Conservation (phyloP, 1,140 invertebrate genomes). For the Zaprionus tsacasi region DNA sequence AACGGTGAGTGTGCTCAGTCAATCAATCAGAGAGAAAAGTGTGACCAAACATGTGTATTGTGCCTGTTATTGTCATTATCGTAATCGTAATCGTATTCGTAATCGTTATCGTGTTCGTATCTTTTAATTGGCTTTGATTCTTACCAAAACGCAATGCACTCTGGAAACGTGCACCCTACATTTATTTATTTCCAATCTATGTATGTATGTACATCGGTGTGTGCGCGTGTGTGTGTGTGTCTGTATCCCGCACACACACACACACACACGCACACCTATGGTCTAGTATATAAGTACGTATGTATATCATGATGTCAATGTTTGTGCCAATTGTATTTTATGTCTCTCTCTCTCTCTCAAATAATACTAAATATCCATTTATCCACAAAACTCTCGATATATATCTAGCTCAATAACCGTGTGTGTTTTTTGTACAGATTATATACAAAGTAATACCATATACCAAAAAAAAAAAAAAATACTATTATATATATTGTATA, state of each 20-base stretch:
- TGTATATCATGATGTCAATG: conserved; percentile 4
- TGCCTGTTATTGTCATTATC: conserved; percentile 43
- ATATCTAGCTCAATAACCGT: background rate
- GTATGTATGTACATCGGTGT: conserved; percentile 6
- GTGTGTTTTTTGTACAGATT: conserved; percentile 1
- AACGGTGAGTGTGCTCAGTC: conserved; percentile 45
- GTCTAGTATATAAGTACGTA: conserved; percentile 26
- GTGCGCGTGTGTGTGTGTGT: conserved; percentile 14
- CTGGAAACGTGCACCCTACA: conserved; percentile 36
- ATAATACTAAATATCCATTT: conserved; percentile 15
- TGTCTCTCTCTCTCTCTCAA: background rate
- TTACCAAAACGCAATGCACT: conserved; percentile 39
- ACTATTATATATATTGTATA: conserved; percentile 23
- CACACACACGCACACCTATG: conserved; percentile 22
- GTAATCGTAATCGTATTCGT: conserved; percentile 38
- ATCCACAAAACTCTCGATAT: conserved; percentile 17
- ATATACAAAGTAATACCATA: background rate
- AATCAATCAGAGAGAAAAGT: conserved; percentile 2
- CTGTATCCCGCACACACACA: conserved; percentile 12
- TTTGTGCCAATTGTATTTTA: conserved; percentile 23
- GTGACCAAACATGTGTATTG: conserved; percentile 28
- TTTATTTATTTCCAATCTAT: conserved; percentile 28
- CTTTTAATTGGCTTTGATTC: conserved; percentile 42
- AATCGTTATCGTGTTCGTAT: conserved; percentile 56
- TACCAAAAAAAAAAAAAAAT: background rate